phyloP scores from a whole-genome alignment of 2,797 vertebrate genomes.

The Eutrigla gurnardus region DNA sequence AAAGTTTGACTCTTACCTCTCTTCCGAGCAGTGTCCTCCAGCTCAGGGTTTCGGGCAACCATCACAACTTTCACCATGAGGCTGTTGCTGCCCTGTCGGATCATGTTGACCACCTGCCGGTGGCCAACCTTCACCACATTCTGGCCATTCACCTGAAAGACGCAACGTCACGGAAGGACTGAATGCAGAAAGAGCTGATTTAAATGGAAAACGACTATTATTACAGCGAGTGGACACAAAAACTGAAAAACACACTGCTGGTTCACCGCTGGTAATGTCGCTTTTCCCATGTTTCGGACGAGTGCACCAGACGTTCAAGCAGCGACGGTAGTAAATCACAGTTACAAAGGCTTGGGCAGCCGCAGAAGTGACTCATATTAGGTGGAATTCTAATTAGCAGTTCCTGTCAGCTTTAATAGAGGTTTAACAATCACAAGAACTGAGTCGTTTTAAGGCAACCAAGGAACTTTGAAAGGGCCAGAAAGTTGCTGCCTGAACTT shows the following conservation, averaged over 20 bases:
- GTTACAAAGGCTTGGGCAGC: constrained; percentile 48
- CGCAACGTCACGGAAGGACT: constrained; percentile 11
- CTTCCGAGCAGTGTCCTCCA: constrained; percentile 91
- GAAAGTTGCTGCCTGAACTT: background rate
- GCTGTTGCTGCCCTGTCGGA: constrained; percentile 94
- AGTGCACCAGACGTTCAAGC: constrained; percentile 23
- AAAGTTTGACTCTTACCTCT: constrained; percentile 81
- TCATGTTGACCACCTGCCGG: constrained; percentile 96
- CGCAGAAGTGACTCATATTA: constrained; percentile 68
- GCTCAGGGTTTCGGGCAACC: constrained; percentile 94
- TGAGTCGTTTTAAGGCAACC: constrained; percentile 36
- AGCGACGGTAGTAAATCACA: constrained; percentile 39
- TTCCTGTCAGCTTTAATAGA: constrained; percentile 63
- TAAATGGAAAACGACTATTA: background rate
- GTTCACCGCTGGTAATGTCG: background rate
- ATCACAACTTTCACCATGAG: constrained; percentile 97
- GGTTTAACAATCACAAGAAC: constrained; percentile 49
- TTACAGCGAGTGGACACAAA: background rate
- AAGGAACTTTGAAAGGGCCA: constrained; percentile 32
- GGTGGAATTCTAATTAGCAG: constrained; percentile 68
- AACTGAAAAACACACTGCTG: background rate
- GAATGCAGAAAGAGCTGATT: constrained; percentile 4
- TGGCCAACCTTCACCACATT: constrained; percentile 96
- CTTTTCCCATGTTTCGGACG: constrained; percentile 9
- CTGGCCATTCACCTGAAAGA: constrained; percentile 90